Percentiles rank a stretch among this genome's conserved stretches.
phyloP scores from a whole-genome alignment of 2,113 vertebrate genomes.

The Microtus pennsylvanicus region DNA sequence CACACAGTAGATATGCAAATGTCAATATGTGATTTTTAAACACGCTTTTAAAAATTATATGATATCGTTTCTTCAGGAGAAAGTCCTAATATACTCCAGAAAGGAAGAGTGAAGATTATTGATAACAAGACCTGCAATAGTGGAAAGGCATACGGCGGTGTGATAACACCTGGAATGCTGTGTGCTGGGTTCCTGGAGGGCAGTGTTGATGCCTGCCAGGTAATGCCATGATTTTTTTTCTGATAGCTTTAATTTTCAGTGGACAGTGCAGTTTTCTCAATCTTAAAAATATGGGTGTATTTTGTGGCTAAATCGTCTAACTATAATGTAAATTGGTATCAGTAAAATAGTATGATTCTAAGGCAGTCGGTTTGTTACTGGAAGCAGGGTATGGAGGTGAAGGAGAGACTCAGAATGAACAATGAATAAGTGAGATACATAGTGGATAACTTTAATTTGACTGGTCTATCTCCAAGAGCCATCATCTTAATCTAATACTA shows the following conservation, averaged over 20 bases:
- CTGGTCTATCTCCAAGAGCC: not conserved
- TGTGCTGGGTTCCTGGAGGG: slow-evolving; percentile 92
- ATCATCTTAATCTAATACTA: not conserved
- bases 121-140: slow-evolving; percentile 91
- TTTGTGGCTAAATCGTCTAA: not conserved
- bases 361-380: not conserved
- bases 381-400: not conserved
- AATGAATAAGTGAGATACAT: not conserved
- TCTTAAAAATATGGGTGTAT: not conserved
- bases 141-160: slow-evolving; percentile 83
- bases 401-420: not conserved
- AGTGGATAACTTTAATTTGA: not conserved
- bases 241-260: slow-evolving; percentile 41
- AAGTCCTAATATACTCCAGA: slow-evolving; percentile 90
- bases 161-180: slow-evolving; percentile 92
- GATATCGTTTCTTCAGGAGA: slow-evolving; percentile 77
- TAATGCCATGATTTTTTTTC: slow-evolving; percentile 75
- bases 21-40: not conserved
- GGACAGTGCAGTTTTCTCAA: slow-evolving; percentile 2
- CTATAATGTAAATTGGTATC: slow-evolving; percentile 34
- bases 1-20: not conserved
- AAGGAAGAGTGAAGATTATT: slow-evolving; percentile 94
- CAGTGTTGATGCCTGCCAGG: slow-evolving; percentile 95
- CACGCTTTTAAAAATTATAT: not conserved
- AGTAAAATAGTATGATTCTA: slow-evolving; percentile 20